Base-by-base conservation (phyloP, 2,888 invertebrate species). In the Chrysopilus asiliformis region DNA sequence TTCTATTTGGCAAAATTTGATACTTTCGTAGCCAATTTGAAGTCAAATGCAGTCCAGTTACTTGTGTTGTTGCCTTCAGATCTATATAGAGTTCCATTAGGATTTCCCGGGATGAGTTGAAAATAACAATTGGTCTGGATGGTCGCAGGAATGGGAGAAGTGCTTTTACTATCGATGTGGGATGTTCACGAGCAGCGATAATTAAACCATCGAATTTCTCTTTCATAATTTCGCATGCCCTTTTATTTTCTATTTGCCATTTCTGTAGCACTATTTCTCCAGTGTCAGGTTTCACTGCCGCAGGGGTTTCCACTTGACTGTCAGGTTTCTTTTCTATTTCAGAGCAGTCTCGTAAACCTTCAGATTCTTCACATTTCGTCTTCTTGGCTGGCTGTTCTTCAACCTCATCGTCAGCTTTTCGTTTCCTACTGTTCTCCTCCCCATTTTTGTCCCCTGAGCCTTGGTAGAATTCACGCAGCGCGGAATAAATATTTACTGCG, bases 21-120 rank as follows among this genome's bases (percentile, higher is more conserved):
- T 91, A 91, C 48, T 79, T 76, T 46, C 94, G 71, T 59, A 87
- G 67, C 76, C 93, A 95, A 52, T 83, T 89, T 47, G 83, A 84
- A 26, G 79, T 76, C 8, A 98, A 61, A 55, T 76, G 76, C 26
- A 95, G 61, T 51, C 79, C 79, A 8, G 86, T 73, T 13, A 83
- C 74, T 54, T 77, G 75, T 38, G 70, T 68, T 34, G 72, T 67
- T 37, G 76, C 70, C 56, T 86, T 89, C 36, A 97, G 61, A 48
- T 76, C 72, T 36, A 77, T 66, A 57, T 84, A 94, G 39, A 89
- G 71, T 45, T 89, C 84, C 55, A 85, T 74, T 25, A 97, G 64
- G 1, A 90, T 81, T 68, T 93, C 90, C 43, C 79, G 74, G 49
- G 79, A 74, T 44, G 70, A 70, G 51, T 79, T 82, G 58, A 80